These are phyloP conservation scores for Karalla daura DNA, from an alignment of 2,797 vertebrate species.

Conservation along the genomic window DNA sequence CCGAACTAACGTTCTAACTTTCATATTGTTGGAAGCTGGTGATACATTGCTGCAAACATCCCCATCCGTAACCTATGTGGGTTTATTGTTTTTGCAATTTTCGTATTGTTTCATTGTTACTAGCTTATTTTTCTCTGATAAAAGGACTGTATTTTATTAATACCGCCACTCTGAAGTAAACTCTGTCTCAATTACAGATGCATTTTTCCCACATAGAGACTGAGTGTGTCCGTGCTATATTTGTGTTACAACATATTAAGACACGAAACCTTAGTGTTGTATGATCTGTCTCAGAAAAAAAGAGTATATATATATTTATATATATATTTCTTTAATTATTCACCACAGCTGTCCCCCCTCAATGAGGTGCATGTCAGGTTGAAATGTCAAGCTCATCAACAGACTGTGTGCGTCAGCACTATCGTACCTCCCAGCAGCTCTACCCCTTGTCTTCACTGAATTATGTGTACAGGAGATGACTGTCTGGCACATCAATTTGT, in stretches of 20 bases:
- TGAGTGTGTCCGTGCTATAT: not conserved
- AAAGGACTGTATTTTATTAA: not conserved
- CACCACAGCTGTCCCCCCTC: conserved; percentile 42
- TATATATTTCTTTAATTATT: conserved; percentile 67
- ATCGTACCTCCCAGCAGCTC: conserved; percentile 18
- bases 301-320: too few relatives aligned
- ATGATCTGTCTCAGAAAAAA: conserved; percentile 40
- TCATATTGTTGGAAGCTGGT: conserved; percentile 21
- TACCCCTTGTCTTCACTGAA: conserved; percentile 41
- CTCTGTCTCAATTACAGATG: too few relatives aligned
- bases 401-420: conserved; percentile 30
- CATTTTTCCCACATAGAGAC: not conserved
- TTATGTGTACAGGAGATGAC: conserved; percentile 25
- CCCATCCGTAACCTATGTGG: not conserved
- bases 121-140: not conserved
- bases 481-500: conserved; percentile 11
- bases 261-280: conserved; percentile 23
- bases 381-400: conserved; percentile 70
- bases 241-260: conserved; percentile 21
- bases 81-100: not conserved
- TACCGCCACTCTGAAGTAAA: not conserved
- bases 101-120: not conserved
- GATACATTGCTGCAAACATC: conserved; percentile 19
- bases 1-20: conserved; percentile 27
- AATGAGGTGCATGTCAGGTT: conserved; percentile 52